Conservation (phyloP, 1,140 invertebrate genomes). For the Micrasema minimum region DNA sequence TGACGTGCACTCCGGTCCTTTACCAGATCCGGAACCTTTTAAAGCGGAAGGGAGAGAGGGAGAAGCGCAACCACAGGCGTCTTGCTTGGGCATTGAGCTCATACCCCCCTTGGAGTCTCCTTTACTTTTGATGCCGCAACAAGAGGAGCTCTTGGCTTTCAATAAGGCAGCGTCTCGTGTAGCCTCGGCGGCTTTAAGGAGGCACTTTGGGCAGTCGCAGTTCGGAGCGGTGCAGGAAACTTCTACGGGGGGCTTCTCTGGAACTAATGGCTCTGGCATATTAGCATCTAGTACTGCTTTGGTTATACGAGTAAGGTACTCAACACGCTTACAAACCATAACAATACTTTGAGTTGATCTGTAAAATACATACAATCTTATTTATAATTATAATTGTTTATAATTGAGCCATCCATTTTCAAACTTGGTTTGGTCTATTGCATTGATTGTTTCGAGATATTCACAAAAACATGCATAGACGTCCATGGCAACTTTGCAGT, state of each 20-base stretch:
- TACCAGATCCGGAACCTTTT: not conserved
- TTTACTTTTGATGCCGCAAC: constrained; percentile 3
- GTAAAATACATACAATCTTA: not conserved
- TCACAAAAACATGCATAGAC: too few species aligned
- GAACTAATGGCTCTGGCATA: not conserved
- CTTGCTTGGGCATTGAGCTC: not conserved
- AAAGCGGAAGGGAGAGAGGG: too few species aligned
- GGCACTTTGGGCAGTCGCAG: not conserved
- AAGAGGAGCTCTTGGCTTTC: constrained; percentile 4
- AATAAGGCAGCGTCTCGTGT: too few species aligned
- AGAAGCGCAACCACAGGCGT: not conserved
- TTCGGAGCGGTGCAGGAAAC: not conserved
- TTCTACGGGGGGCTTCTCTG: not conserved
- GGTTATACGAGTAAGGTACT: not conserved
- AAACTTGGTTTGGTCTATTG: too few species aligned
- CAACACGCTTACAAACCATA: constrained; percentile 7
- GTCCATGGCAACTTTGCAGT: too few species aligned
- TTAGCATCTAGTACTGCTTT: constrained; percentile 7
- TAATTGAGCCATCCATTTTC: too few species aligned
- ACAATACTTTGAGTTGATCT: not conserved
- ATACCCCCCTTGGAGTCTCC: not conserved
- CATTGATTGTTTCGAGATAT: too few species aligned
- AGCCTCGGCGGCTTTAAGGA: not conserved
- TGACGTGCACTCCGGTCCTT: not conserved
- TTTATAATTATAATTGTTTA: too few species aligned